Conservation (phyloP, 2,888 invertebrate genomes). For the Chaetoderma sp. region DNA sequence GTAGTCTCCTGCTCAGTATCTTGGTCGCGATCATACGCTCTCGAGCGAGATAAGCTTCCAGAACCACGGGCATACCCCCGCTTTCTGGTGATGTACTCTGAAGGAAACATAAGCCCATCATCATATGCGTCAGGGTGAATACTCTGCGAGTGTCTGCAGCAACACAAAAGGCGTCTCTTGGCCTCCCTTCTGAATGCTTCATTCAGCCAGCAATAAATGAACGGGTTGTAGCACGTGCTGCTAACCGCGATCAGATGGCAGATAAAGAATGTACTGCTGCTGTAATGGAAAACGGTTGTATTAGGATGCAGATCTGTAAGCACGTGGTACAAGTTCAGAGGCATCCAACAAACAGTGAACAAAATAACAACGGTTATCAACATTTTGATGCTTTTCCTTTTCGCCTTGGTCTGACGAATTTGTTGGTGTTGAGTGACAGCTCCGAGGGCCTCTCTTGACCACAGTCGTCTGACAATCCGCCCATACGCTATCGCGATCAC, state of each 20-base stretch:
- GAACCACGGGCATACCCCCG: too few relatives aligned
- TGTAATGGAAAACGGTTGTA: constrained; percentile 58
- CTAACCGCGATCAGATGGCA: constrained; percentile 72
- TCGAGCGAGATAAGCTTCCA: too few relatives aligned
- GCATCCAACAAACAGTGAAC: constrained; percentile 71
- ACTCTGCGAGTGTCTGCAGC: constrained; percentile 39
- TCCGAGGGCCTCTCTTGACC: constrained; percentile 66
- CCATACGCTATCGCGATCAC: constrained; percentile 69
- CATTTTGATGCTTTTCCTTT: constrained; percentile 71
- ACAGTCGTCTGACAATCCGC: constrained; percentile 61
- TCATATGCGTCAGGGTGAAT: constrained; percentile 47
- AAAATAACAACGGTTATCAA: constrained; percentile 69
- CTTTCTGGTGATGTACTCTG: too few relatives aligned
- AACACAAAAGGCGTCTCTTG: constrained; percentile 59
- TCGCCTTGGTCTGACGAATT: constrained; percentile 63
- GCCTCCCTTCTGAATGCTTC: constrained; percentile 69
- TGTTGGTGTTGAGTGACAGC: constrained; percentile 69
- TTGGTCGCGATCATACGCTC: too few relatives aligned
- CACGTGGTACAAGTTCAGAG: constrained; percentile 70
- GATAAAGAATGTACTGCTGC: constrained; percentile 67
- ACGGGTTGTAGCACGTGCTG: constrained; percentile 71
- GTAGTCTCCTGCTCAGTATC: too few relatives aligned
- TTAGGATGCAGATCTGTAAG: constrained; percentile 66
- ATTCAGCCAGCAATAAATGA: constrained; percentile 72
- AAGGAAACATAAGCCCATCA: constrained; percentile 36